These are phyloP conservation scores for Platycnemis pennipes DNA, from an alignment of 2,888 invertebrate genomes.

Conservation along the genomic window DNA sequence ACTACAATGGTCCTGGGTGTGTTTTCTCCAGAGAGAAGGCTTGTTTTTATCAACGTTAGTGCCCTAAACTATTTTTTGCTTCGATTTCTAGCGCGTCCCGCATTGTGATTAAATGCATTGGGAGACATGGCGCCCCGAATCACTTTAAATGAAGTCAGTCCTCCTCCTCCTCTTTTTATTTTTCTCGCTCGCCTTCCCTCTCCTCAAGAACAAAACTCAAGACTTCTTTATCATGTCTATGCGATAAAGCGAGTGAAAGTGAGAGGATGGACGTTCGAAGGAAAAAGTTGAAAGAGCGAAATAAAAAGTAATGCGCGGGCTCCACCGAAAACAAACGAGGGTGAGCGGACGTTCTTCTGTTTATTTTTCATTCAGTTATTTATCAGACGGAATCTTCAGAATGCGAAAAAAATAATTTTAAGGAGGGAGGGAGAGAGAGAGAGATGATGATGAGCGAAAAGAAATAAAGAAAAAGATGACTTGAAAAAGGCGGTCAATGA, in stretches of 20 bases:
- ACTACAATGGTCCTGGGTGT: background rate
- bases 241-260: background rate
- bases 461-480: background rate
- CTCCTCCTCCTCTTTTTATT: background rate
- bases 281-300: background rate
- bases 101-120: background rate
- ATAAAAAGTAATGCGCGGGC: background rate
- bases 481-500: background rate
- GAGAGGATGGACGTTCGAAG: background rate
- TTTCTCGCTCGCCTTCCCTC: background rate
- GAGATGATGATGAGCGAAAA: background rate
- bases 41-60: background rate
- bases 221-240: background rate
- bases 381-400: background rate
- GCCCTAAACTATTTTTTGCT: background rate
- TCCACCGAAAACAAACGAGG: background rate
- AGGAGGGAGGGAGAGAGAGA: background rate
- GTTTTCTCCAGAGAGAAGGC: background rate
- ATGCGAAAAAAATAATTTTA: background rate
- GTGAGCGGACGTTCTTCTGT: background rate
- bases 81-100: background rate
- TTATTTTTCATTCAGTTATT: background rate
- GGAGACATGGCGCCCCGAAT: background rate
- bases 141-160: background rate
- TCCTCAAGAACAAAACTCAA: background rate